Evolutionary conservation across 2,113 vertebrate species (phyloP).

Genomic region (Heloderma charlesbogerti): DNA sequence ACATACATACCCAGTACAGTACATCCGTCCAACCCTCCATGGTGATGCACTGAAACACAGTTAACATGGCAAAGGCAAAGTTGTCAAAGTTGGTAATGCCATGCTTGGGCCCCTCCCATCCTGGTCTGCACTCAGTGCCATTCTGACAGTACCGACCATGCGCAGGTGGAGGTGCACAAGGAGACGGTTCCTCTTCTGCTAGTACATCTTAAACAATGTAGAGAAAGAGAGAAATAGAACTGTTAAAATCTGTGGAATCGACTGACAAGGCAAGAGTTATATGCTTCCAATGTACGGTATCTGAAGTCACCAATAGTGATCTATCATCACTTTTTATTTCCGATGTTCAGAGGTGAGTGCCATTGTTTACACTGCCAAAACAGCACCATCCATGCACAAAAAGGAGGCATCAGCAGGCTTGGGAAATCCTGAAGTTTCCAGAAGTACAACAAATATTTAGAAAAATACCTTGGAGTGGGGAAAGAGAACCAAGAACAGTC

Average conservation of each 20-base stretch:
- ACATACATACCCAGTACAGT: conserved; percentile 95
- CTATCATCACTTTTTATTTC: neutral
- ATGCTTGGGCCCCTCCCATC: conserved; percentile 96
- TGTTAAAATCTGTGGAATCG: neutral
- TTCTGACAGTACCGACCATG: conserved; percentile 94
- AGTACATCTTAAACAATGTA: conserved; percentile 69
- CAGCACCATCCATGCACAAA: too few species aligned
- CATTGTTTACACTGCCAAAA: neutral
- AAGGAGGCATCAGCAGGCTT: too few species aligned
- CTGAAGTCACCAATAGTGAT: neutral
- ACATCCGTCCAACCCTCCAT: conserved; percentile 99
- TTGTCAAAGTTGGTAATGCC: conserved; percentile 99
- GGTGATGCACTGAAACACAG: conserved; percentile 99
- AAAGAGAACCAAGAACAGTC: too few species aligned
- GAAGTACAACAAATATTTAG: too few species aligned
- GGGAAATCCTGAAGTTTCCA: too few species aligned
- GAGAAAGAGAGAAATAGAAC: conserved; percentile 29
- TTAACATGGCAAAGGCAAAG: conserved; percentile 98
- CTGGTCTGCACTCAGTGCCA: conserved; percentile 84
- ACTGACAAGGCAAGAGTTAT: rapidly evolving
- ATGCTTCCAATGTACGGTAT: neutral
- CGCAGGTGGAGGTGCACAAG: conserved; percentile 86
- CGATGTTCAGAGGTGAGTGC: neutral
- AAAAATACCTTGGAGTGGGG: too few species aligned
- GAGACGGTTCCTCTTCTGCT: conserved; percentile 91